Base-by-base conservation (phyloP, 2,113 vertebrate genomes). In the Chaetodon auriga region DNA sequence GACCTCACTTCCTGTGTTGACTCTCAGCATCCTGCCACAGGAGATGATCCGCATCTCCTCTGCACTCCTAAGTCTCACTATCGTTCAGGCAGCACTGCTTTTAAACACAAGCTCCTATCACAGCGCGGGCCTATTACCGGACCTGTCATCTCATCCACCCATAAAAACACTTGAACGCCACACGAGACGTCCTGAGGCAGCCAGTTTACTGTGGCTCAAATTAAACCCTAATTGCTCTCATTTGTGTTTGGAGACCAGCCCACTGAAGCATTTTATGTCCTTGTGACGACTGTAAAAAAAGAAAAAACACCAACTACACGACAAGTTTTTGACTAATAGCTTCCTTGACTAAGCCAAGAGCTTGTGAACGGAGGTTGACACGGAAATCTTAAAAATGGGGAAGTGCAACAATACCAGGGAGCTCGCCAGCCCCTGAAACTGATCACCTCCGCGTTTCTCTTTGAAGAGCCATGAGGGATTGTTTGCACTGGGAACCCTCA, bases 1-100 rank as follows among this genome's bases (percentile, higher is more conserved):
- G 89, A 95, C 91, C 87, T 94, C 90, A 95, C 86, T 93, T 95
- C 92, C 93, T 94, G 90, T 92, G 90, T 89, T 92, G 90, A 92
- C 76, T 61, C 66, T 82, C 48, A 62, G 65, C 90, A 92, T 94
- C 92, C 92, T 94, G 92, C 68, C 21, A 1, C 83, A 90, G 86
- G 89, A 90, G 82, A 84, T 87, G 89, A 92, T 79, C 63, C 18
- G 18, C 41, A 87, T 86, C 86, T 89, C 80, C 68, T 82, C 48
- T 64, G 72, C 61, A 63, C 72, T 73, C 68, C 35, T 15, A 1
- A 45, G 60, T 79, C 62, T 86, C 43, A 57, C 41, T 63, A 43
- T 73, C 21, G 2, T 53, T 82, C 55, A 83, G 62, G n/a, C 60
- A 61, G 46, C 55, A 51, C 65, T 55, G 53, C 45, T 89, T 72